Conservation (phyloP, 2,113 vertebrate species). For the Trinectes maculatus region DNA sequence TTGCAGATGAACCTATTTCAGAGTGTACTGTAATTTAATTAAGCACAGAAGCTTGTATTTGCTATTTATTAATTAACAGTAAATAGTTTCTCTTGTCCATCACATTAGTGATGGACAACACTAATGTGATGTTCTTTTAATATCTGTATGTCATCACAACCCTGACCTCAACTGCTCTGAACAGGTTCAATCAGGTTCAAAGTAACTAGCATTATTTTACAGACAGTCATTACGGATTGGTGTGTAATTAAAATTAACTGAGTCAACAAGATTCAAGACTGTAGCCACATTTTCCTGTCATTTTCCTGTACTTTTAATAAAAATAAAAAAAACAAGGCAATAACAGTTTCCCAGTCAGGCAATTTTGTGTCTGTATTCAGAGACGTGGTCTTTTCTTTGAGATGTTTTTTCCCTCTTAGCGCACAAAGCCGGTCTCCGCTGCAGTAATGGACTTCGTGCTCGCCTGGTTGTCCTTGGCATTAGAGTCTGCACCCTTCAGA, state of each 20-base stretch:
- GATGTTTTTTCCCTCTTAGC: slow-evolving; percentile 7
- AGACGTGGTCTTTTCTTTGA: slow-evolving; percentile 16
- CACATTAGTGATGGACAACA: not conserved
- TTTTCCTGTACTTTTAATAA: not conserved
- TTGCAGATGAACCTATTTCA: slow-evolving; percentile 43
- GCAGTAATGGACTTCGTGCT: slow-evolving; percentile 70
- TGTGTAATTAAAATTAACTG: slow-evolving; percentile 78
- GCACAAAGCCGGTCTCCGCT: slow-evolving; percentile 20
- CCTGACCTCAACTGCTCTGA: not conserved
- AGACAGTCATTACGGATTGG: slow-evolving; percentile 94
- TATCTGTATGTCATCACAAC: not conserved
- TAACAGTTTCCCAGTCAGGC: slow-evolving; percentile 5
- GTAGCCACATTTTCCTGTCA: not conserved
- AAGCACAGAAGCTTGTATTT: slow-evolving; percentile 9
- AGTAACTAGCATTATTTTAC: slow-evolving; percentile 89
- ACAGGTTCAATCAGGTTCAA: slow-evolving; percentile 80
- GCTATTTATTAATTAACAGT: slow-evolving; percentile 24
- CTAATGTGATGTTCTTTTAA: slow-evolving; percentile 34
- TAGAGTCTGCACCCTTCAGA: slow-evolving; percentile 58
- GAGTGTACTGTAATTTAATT: slow-evolving; percentile 17
- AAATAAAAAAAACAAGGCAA: not conserved
- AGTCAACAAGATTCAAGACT: not conserved
- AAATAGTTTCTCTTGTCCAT: slow-evolving; percentile 12
- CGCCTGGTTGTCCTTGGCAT: slow-evolving; percentile 58
- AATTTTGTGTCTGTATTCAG: slow-evolving; percentile 27